A percentile compares a stretch with the other conserved stretches of the same genome.
Conservation (phyloP, 1,140 invertebrate species). For the Laodelphax striatellus region DNA sequence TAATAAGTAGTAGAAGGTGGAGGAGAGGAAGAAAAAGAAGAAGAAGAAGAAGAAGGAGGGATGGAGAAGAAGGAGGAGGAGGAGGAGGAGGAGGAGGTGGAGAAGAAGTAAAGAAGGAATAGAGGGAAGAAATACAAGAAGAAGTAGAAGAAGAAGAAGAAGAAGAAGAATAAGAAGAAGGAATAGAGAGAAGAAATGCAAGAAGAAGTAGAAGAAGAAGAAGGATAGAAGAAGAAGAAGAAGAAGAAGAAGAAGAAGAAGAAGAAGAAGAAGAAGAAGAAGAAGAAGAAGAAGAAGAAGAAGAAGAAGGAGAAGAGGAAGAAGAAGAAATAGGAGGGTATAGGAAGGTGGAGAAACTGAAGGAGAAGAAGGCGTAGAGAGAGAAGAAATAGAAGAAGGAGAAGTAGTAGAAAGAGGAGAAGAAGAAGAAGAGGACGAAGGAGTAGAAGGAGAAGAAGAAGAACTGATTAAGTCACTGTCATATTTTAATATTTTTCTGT, state of each 20-base stretch:
- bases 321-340: neutral
- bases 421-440: neutral
- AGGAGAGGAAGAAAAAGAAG: too few relatives aligned
- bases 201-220: neutral
- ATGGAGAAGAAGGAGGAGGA: neutral
- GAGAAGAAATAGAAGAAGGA: neutral
- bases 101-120: neutral
- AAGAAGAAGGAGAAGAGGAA: neutral
- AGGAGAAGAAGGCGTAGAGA: neutral
- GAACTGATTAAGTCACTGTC: neutral
- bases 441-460: neutral
- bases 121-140: neutral
- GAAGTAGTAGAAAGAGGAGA: neutral
- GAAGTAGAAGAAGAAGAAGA: neutral
- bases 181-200: neutral
- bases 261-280: too few relatives aligned
- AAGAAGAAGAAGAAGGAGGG: neutral
- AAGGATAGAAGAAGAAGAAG: neutral
- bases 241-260: too few relatives aligned
- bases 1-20: neutral
- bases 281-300: neutral
- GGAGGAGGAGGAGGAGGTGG: neutral
- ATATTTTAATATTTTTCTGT: too few relatives aligned
- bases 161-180: neutral
- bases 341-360: neutral